Percentiles rank a stretch among this genome's conserved stretches.
These are phyloP conservation scores for Simalia tracyae DNA, from an alignment of 2,797 vertebrate species.

Conservation along the genomic window DNA sequence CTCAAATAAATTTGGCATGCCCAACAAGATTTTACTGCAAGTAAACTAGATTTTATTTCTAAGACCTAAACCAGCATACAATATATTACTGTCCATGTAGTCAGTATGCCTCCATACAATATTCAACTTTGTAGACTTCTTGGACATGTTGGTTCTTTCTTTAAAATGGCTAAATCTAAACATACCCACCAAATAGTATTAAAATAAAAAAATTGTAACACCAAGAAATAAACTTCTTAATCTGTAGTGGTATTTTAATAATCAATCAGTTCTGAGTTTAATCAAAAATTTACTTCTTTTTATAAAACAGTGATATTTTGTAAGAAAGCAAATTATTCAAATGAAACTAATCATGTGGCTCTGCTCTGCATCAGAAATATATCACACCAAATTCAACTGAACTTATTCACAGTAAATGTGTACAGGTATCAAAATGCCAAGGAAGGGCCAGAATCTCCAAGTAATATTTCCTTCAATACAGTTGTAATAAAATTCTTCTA, in stretches of 20 bases:
- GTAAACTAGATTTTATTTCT: slow-evolving; percentile 59
- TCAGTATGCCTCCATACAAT: slow-evolving; percentile 25
- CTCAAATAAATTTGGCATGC: slow-evolving; percentile 46
- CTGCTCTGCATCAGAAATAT: background rate
- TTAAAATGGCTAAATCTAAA: slow-evolving; percentile 35
- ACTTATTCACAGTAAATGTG: background rate
- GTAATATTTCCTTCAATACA: background rate
- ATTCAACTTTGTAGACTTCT: slow-evolving; percentile 46
- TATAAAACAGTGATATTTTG: slow-evolving; percentile 35
- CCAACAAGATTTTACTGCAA: slow-evolving; percentile 48
- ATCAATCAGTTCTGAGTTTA: slow-evolving; percentile 35
- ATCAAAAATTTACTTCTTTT: slow-evolving; percentile 32
- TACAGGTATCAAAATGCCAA: background rate
- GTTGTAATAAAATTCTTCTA: background rate
- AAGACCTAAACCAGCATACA: slow-evolving; percentile 42
- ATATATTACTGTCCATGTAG: slow-evolving; percentile 43
- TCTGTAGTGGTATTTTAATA: background rate
- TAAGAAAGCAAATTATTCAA: slow-evolving; percentile 24
- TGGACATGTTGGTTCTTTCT: slow-evolving; percentile 29
- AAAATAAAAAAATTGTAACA: background rate
- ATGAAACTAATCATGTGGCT: slow-evolving; percentile 38
- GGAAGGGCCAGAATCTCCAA: background rate
- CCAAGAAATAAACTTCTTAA: slow-evolving; percentile 16
- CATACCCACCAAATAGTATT: slow-evolving; percentile 13
- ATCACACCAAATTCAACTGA: background rate